phyloP scores from a whole-genome alignment of 2,888 invertebrate genomes.

The Steinernema scapterisci region DNA sequence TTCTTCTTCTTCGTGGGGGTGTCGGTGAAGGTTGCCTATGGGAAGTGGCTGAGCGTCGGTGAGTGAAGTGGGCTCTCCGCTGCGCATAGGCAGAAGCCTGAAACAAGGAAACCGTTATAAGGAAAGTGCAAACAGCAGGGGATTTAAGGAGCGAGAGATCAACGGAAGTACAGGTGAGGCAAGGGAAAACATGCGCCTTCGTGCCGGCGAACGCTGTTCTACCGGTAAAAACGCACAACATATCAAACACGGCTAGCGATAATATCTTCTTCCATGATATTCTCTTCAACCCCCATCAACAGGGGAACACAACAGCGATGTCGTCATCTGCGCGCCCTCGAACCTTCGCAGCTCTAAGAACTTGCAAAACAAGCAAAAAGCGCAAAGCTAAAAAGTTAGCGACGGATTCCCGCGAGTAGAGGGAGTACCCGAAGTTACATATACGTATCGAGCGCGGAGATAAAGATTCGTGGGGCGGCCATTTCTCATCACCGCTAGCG shows the following conservation, averaged over 20 bases:
- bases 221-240: conserved; percentile 19
- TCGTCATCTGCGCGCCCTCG: neutral
- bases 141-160: neutral
- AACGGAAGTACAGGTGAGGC: neutral
- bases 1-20: neutral
- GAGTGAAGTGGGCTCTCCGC: conserved; percentile 21
- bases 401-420: too few relatives aligned
- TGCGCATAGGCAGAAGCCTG: conserved; percentile 29
- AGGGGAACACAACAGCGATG: neutral
- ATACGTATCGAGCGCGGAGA: too few relatives aligned
- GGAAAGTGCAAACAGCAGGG: neutral
- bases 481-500: too few relatives aligned
- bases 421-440: too few relatives aligned
- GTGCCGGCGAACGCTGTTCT: conserved; percentile 15
- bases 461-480: too few relatives aligned
- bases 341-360: neutral
- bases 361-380: too few relatives aligned
- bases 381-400: too few relatives aligned
- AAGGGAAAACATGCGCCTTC: neutral
- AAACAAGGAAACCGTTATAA: neutral
- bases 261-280: conserved; percentile 21
- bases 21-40: conserved; percentile 9
- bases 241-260: conserved; percentile 27
- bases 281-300: neutral
- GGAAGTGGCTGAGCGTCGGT: conserved; percentile 26